Percentiles rank a stretch among this genome's conserved stretches.
Conservation (phyloP, 64 coral and sea anemone species). For the Trachythela sp. region DNA sequence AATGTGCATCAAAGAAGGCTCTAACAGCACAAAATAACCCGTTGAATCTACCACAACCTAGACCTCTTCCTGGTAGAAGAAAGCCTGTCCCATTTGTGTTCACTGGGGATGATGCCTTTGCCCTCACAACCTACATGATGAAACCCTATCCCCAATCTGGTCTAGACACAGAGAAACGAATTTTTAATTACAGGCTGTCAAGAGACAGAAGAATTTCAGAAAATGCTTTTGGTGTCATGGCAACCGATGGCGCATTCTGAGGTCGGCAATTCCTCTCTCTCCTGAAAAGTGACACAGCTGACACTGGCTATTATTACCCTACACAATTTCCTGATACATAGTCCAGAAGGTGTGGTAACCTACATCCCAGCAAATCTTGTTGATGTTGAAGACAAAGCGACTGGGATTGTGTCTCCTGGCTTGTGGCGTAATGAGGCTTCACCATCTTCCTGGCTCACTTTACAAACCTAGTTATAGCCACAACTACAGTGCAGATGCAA, state of each 20-base stretch:
- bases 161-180: not conserved
- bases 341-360: not conserved
- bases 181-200: constrained; percentile 32
- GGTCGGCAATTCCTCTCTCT: not conserved
- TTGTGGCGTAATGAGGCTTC: too few relatives aligned
- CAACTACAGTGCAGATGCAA: too few relatives aligned
- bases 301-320: not conserved
- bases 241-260: constrained; percentile 2
- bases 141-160: not conserved
- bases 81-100: constrained; percentile 32
- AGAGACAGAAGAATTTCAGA: not conserved
- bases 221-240: constrained; percentile 28
- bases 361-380: too few relatives aligned
- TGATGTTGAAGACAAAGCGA: too few relatives aligned
- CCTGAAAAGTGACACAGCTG: not conserved
- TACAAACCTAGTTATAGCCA: too few relatives aligned
- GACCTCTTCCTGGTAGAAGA: not conserved
- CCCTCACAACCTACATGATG: constrained; percentile 1
- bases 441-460: too few relatives aligned
- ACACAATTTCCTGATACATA: constrained; percentile 5
- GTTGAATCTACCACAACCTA: constrained; percentile 1
- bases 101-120: constrained; percentile 31
- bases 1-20: not conserved
- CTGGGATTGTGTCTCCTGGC: too few relatives aligned
- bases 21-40: constrained; percentile 25